Evolutionary conservation across 2,113 vertebrate genomes (phyloP).

Genomic region (Perognathus longimembris): DNA sequence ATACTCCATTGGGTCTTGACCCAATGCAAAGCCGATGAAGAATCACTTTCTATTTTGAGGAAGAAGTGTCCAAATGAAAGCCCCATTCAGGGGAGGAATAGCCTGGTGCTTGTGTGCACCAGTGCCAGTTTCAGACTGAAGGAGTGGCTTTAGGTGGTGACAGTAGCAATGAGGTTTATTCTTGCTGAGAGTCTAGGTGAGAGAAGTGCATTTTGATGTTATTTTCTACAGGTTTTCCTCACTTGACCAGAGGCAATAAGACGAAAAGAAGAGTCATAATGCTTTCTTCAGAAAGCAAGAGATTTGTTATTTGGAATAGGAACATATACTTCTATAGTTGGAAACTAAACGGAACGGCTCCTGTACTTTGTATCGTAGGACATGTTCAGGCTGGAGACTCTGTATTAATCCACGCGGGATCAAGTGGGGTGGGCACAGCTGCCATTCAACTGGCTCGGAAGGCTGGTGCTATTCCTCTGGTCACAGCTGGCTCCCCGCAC

Average conservation of each 20-base stretch:
- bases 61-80: not conserved
- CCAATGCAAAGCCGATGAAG: not conserved
- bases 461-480: slow-evolving; percentile 89
- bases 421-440: slow-evolving; percentile 91
- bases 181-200: not conserved
- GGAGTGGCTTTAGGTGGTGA: not conserved
- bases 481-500: slow-evolving; percentile 89
- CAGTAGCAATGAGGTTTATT: not conserved
- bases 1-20: not conserved
- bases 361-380: slow-evolving; percentile 80
- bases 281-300: not conserved
- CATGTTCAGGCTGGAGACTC: slow-evolving; percentile 88
- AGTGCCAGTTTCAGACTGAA: not conserved
- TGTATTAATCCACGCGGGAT: slow-evolving; percentile 90
- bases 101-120: not conserved
- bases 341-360: not conserved
- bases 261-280: not conserved
- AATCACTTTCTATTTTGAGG: not conserved
- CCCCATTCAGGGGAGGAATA: not conserved
- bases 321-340: not conserved
- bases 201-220: not conserved
- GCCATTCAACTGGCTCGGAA: slow-evolving; percentile 90
- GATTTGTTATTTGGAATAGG: not conserved
- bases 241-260: slow-evolving; percentile 20
- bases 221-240: not conserved